These are phyloP conservation scores for Aphidius colemani DNA, from an alignment of 2,888 invertebrate genomes.

Conservation along the genomic window DNA sequence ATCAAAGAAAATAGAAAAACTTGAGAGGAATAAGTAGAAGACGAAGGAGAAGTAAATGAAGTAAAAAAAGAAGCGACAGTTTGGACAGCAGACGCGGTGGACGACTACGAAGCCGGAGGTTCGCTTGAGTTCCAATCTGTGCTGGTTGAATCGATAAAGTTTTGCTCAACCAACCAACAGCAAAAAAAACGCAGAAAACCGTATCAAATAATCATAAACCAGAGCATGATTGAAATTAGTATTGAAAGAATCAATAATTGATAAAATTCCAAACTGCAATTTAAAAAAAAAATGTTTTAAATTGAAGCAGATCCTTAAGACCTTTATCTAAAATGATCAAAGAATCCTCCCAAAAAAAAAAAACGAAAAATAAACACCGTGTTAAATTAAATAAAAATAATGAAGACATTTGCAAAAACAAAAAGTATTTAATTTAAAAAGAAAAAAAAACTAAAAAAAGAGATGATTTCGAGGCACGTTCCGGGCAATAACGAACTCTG, in stretches of 20 bases:
- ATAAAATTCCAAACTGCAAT: neutral
- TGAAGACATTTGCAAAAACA: neutral
- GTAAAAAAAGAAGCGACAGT: slow-evolving; percentile 15
- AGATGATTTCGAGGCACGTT: neutral
- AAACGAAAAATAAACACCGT: slow-evolving; percentile 10
- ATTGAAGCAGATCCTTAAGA: too few relatives aligned
- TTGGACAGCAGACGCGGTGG: slow-evolving; percentile 10
- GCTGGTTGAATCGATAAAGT: slow-evolving; percentile 39
- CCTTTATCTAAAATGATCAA: too few relatives aligned
- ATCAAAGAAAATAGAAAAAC: neutral
- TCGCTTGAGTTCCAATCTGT: slow-evolving; percentile 39
- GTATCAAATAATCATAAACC: neutral
- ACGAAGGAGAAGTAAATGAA: slow-evolving; percentile 13
- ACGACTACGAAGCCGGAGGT: slow-evolving; percentile 24
- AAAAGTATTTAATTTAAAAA: neutral
- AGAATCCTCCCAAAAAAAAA: too few relatives aligned
- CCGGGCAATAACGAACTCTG: slow-evolving; percentile 6
- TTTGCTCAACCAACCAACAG: slow-evolving; percentile 19
- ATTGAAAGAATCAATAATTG: neutral
- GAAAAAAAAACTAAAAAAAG: neutral
- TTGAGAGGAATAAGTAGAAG: slow-evolving; percentile 1
- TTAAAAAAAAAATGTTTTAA: too few relatives aligned
- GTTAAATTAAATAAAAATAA: slow-evolving; percentile 14
- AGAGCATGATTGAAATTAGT: neutral
- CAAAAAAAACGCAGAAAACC: neutral